These are phyloP conservation scores for Eulemur rubriventer DNA, from an alignment of 2,797 vertebrate genomes.

Conservation along the genomic window DNA sequence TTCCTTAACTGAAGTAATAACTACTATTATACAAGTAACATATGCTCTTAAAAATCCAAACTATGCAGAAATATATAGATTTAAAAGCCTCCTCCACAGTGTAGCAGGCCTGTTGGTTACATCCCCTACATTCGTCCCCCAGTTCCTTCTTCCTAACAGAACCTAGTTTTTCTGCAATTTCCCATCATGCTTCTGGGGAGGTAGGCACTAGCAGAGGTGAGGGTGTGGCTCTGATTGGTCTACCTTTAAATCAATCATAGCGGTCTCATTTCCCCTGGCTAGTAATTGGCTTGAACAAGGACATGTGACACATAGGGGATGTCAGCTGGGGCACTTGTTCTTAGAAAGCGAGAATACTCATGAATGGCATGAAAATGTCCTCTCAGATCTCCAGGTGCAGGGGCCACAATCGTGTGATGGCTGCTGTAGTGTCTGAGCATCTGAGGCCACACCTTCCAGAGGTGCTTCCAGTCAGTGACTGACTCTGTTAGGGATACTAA, in stretches of 20 bases:
- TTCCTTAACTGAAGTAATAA: background rate
- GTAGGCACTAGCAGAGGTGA: background rate
- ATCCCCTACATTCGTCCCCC: background rate
- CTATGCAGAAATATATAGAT: background rate
- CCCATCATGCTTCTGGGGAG: background rate
- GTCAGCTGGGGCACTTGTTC: background rate
- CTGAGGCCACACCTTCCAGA: background rate
- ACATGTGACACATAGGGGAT: background rate
- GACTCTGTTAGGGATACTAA: background rate
- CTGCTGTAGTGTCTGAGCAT: background rate
- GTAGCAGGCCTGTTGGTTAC: background rate
- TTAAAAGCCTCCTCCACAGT: background rate
- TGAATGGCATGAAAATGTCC: background rate
- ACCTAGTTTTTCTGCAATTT: background rate
- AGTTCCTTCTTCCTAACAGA: background rate
- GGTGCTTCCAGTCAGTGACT: background rate
- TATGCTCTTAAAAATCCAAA: conserved; percentile 25
- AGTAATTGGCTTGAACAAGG: background rate
- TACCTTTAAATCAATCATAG: background rate
- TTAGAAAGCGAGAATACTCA: background rate
- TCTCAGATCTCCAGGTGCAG: background rate
- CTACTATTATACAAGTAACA: background rate
- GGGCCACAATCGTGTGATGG: background rate
- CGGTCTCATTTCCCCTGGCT: background rate
- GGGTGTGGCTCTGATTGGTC: background rate